Evolutionary conservation across 2,113 vertebrate species (phyloP), one percentile per base, ranked within the genome.

Genomic region (Polyodon spathula): DNA sequence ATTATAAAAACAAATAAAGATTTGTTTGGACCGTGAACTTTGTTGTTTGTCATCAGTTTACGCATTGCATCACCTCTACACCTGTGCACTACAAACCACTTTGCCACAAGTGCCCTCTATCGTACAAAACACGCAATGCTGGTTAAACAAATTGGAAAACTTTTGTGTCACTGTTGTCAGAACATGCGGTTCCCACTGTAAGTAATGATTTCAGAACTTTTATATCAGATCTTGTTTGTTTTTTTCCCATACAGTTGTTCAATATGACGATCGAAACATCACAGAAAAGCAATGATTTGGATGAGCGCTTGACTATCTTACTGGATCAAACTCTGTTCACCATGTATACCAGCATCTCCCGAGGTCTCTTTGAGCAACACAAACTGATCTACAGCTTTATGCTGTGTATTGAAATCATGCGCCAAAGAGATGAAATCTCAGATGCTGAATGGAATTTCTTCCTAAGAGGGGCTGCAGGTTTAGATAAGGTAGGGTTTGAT

Each of bases 301-400:
- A 81, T 12, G n/a, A 77, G 1, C 80, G 84, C 39, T 69, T 96
- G 15, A 52, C 63, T 48, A 81, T 69, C 12, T 68, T 90, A 0
- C 69, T 90, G 40, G 75, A 79, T 42, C 79, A 84, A 66, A 88
- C 86, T 4, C 73, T 89, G 46, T 74, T 84, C 10, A 82, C 74
- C 0, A 69, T 77, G 1, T 87, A 88, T 48, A 74, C 69, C 4
- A 83, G 81, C 1, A 63, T 90, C 54, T 89, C 84, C 1, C 72
- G 81, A 8, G 86, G 88, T 12, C 87, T 89, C 51, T 89, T 90
- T 42, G 85, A 88, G 64, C 75, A 88, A 57, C 85, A 88, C 64
- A 88, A 94, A 65, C 76, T 88, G 42, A 84, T 90, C 67, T 89
- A 86, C 75, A 92, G 84, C 79, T 90, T 93, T 70, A 76, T 85